Base-by-base conservation (phyloP, 2,113 vertebrate genomes). In the Galeopterus variegatus region DNA sequence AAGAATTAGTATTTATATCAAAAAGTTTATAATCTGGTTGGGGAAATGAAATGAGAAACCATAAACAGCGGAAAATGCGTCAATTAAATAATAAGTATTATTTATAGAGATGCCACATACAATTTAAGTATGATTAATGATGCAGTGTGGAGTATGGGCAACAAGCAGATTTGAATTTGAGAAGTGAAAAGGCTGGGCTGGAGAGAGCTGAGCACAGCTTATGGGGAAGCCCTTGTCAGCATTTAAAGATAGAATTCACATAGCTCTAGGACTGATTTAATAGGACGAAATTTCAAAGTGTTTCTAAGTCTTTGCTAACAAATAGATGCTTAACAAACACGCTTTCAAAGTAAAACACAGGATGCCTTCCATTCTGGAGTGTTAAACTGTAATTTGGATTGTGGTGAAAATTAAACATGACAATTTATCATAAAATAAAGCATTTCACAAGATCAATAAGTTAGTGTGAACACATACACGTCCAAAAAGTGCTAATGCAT, bases 281-380 rank as follows among this genome's bases (percentile, higher is more conserved):
- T 18, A 94, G 21, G 54, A 95, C 50, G 54, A 93, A 76, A 96
- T 67, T 81, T 52, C 62, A 81, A 83, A 83, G 65, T 62, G 56
- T 69, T 84, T 62, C 81, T 85, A 96, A 84, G 67, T 88, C 70
- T 95, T 94, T 82, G 52, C 62, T 84, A 94, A 96, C 31, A 93
- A 95, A 98, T 12, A 91, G 33, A 88, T 67, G 54, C n/a, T 80
- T 89, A 65, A 79, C 56, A 92, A 94, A 75, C 28, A 70, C 36
- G n/a, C n/a, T 81, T 96, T 83, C 72, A 70, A 91, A 95, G 70
- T 85, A 93, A 94, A 98, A 96, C 10, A 89, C 48, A 84, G 6
- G 15, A 90, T n/a, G 65, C n/a, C 36, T 93, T 92, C 69, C 33
- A 79, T 86, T 76, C 52, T 79, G 17, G 70, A 65, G 24, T 75